phyloP scores from a whole-genome alignment of 2,113 vertebrate species.

The Sphyrna mokarran region DNA sequence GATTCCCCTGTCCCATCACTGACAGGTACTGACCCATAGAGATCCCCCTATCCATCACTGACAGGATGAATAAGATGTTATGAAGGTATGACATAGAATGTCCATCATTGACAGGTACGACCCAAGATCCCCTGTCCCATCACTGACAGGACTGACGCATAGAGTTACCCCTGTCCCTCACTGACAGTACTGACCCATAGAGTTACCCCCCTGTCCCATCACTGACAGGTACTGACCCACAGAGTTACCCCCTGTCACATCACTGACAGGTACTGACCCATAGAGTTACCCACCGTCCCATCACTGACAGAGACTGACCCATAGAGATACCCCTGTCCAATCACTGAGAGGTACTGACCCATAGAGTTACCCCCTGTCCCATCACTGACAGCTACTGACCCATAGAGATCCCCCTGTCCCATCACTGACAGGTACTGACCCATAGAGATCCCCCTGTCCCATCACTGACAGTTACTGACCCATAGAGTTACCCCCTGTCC shows the following conservation, averaged over 20 bases:
- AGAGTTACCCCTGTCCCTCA: too few species aligned
- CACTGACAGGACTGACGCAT: too few species aligned
- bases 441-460: background rate
- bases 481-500: background rate
- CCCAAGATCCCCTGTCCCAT: too few species aligned
- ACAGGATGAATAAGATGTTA: too few species aligned
- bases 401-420: background rate
- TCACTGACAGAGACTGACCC: too few species aligned
- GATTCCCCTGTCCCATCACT: background rate
- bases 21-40: background rate
- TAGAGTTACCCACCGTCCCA: too few species aligned
- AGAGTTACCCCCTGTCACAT: background rate
- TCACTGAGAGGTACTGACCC: too few species aligned
- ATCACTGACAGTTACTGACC: background rate
- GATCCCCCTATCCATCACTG: too few species aligned
- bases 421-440: background rate
- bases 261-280: background rate
- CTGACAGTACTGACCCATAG: too few species aligned
- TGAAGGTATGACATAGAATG: too few species aligned
- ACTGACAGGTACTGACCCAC: background rate
- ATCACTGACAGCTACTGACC: background rate
- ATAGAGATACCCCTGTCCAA: too few species aligned
- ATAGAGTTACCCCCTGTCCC: background rate
- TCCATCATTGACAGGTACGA: too few species aligned
- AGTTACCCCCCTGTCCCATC: background rate